Percentiles rank a stretch among this genome's conserved stretches.
Conservation (phyloP, 2,113 vertebrate genomes). For the Strigops habroptila region DNA sequence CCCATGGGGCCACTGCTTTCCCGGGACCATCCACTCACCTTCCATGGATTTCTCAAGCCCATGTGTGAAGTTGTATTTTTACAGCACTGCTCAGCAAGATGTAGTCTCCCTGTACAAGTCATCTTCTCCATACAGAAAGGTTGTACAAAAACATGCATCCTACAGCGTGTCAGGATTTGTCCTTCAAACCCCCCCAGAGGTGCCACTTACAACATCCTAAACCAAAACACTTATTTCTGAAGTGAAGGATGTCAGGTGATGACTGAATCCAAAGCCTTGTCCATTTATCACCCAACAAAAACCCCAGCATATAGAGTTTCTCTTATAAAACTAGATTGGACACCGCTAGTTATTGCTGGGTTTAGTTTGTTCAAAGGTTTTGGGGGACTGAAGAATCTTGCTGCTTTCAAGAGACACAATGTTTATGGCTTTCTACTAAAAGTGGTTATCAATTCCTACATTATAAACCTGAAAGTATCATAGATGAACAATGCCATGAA, state of each 20-base stretch:
- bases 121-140: neutral
- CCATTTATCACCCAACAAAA: constrained; percentile 32
- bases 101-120: no score
- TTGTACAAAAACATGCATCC: neutral
- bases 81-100: neutral
- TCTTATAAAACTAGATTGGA: constrained; percentile 51
- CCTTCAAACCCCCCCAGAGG: neutral
- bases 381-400: constrained; percentile 6
- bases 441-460: constrained; percentile 21
- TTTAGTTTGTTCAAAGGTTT: constrained; percentile 10
- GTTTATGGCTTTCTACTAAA: constrained; percentile 40
- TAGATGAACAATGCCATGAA: constrained; percentile 18
- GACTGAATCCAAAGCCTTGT: constrained; percentile 50
- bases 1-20: fast-evolving
- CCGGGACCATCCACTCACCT: neutral
- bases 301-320: constrained; percentile 2
- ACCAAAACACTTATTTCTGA: neutral
- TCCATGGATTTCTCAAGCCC: neutral
- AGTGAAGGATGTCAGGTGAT: neutral
- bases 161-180: neutral
- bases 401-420: constrained; percentile 43
- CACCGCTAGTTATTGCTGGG: constrained; percentile 5
- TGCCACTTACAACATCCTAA: neutral
- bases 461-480: neutral
- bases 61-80: neutral